Evolutionary conservation across 1,140 invertebrate genomes (phyloP), one percentile per base, ranked within the genome.

Genomic region (Hesperophylax magnus): DNA sequence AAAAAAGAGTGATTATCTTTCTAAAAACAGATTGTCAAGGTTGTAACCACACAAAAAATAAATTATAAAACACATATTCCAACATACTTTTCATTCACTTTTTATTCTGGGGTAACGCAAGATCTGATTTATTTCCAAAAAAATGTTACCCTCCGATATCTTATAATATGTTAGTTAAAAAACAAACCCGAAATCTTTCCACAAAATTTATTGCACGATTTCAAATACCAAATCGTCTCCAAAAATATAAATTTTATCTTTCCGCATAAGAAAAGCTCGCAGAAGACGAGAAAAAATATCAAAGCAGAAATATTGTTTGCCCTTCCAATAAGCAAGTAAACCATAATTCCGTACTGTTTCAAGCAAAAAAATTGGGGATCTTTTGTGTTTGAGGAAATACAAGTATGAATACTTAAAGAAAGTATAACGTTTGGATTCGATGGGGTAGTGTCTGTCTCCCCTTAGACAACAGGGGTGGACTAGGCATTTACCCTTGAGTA

Each of bases 391-490:
- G 78, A 52, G 18, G 78, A 72, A 72, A 78, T 78, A 74, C 54
- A 78, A 18, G 77, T 82, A 82, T 78, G 76, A 82, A 82, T 78
- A 78, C 76, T 82, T 82, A 75, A 82, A 74, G 76, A 63, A 81
- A 58, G 47, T 63, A 65, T 52, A 72, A 82, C 65, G 75, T 78
- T 78, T 53, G 80, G 63, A 63, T 77, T 77, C 75, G 58, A 77
- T 47, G 75, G 71, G 54, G 67, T 52, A 71, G 67, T 9, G 5
- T 72, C 18, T 22, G 0, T 6, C 47, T 47, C 69, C n/a, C 65
- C 65, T 11, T 31, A 18, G 52, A 1, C 1, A 15, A 11, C 76
- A 63, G 52, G 47, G 76, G 20, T 77, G 76, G 18, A 47, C 11
- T 47, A 9, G 39, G 39, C 39, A 9, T 47, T 47, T 47, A 8